Evolutionary conservation across 2,888 invertebrate species (phyloP), one percentile per base, ranked within the genome.

Genomic region (Agrilus mali): DNA sequence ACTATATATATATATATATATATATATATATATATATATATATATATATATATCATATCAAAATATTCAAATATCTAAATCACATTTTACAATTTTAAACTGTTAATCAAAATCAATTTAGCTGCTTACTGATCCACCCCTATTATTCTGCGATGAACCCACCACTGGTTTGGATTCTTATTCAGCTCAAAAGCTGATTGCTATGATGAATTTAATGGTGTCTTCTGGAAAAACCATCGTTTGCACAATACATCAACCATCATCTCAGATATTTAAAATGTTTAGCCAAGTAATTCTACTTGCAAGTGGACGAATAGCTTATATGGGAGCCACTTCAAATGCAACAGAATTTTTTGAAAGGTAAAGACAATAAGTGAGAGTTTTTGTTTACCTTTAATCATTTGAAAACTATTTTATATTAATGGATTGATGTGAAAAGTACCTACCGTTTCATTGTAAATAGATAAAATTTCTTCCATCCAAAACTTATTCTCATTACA

Each of bases 111-210:
- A 20, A 3, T 20, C 2, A 10, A 27, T 27, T 10, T 62, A 86
- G 82, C 70, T 89, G 33, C 65, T 96, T 42, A 93, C 89, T 34
- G 87, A 95, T 67, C 96, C 96, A 0, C 79, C 86, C 1, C 73
- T 97, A 32, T 68, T 97, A 34, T 95, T 96, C 68, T 88, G 93
- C 61, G 96, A 97, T 59, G 96, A 97, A 60, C 95, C 95, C 7
- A 96, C 96, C 0, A 94, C 94, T 0, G 93, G 95, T 0, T 64
- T 86, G 43, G 96, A 97, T 64, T 89, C 93, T 0, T 92, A 81
- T 57, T 93, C 93, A 60, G 95, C 96, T 0, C 84, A 85, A 60
- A 87, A 85, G 60, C 71, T 96, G 44, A 79, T 87, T 43, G 70
- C 74, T 6, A 73, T 84, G 40, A 74, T 88, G 56, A 76, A 79